A percentile compares a stretch with the other conserved stretches of the same genome.
These are phyloP conservation scores for Gymnoscopelus braueri DNA, from an alignment of 2,797 vertebrate species.

Conservation along the genomic window DNA sequence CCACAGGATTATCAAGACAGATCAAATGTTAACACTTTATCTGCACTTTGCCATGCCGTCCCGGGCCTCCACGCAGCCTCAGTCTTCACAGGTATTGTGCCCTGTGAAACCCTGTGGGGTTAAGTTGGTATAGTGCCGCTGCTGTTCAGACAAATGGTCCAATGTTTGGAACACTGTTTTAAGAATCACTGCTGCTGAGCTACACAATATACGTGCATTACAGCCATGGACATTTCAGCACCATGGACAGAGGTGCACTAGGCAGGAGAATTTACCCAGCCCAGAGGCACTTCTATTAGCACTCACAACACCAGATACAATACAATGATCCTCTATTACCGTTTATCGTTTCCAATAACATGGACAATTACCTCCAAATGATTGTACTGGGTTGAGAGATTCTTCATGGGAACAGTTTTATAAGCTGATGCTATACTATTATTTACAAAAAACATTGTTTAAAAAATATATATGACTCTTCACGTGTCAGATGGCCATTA, in stretches of 20 bases:
- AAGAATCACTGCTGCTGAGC: slow-evolving; percentile 23
- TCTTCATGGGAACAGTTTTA: slow-evolving; percentile 1
- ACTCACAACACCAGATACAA: no score
- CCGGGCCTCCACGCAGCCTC: slow-evolving; percentile 7
- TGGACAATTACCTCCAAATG: slow-evolving; percentile 14
- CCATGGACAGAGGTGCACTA: slow-evolving; percentile 19
- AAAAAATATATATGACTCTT: no score
- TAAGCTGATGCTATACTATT: no score
- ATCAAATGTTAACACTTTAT: slow-evolving; percentile 47
- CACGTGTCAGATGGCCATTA: no score
- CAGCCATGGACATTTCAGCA: slow-evolving; percentile 37
- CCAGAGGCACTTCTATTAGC: not conserved
- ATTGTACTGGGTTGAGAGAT: not conserved
- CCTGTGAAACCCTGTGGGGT: slow-evolving; percentile 40
- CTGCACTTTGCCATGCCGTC: slow-evolving; percentile 15
- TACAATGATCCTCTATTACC: no score
- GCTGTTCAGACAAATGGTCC: slow-evolving; percentile 30
- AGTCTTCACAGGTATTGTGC: slow-evolving; percentile 27
- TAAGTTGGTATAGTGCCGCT: slow-evolving; percentile 25
- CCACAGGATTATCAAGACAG: slow-evolving; percentile 27
- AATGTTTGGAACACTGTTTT: slow-evolving; percentile 17
- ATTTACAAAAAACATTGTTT: no score
- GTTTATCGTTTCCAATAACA: no score
- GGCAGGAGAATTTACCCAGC: not conserved
- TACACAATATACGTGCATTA: slow-evolving; percentile 28